Base-by-base conservation (phyloP, 2,888 invertebrate genomes). In the Aleiodes leptofemur region DNA sequence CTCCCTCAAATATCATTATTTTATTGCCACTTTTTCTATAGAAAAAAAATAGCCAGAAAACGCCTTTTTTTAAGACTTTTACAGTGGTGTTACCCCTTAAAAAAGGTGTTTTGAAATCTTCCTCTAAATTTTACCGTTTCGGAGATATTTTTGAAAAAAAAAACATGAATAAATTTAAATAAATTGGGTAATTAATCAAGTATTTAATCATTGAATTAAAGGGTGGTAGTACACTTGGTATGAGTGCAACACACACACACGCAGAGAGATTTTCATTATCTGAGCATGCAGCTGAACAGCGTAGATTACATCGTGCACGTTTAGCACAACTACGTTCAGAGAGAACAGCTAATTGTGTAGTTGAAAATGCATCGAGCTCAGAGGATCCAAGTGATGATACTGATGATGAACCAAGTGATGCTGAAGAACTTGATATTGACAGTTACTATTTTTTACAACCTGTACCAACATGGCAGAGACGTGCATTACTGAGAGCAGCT, bases 401-500 rank as follows among this genome's bases (percentile, higher is more conserved):
- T 71, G 96, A 96, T 83, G 96, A 96, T 85, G 95, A 96, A 87
- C 91, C 94, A 0, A 95, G 95, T 86, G 96, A 96, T 83, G 94
- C 93, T 80, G 95, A 95, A 11, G 97, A 97, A 86, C 91, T 96
- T 82, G 97, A 97, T 89, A 93, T 95, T 82, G 97, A 97, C 83
- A 95, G 95, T 85, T 97, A 96, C 88, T 97, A 97, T 87, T 97
- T 97, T 86, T 90, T 97, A 69, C 95, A 98, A 90, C 98, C 98
- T 8, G 96, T 98, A 73, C 95, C 98, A 8, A 97, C 97, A 3
- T 92, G 97, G 84, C 98, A 98, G 89, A 93, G 98, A 76, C 91
- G 98, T 76, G 95, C 95, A 3, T 91, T 98, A 71, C 91, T 98
- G 16, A 93, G 98, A 72, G 95, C 96, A n/a, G 96, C 98, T 7